phyloP scores from a whole-genome alignment of 2,797 vertebrate genomes.

The Lacerta agilis region DNA sequence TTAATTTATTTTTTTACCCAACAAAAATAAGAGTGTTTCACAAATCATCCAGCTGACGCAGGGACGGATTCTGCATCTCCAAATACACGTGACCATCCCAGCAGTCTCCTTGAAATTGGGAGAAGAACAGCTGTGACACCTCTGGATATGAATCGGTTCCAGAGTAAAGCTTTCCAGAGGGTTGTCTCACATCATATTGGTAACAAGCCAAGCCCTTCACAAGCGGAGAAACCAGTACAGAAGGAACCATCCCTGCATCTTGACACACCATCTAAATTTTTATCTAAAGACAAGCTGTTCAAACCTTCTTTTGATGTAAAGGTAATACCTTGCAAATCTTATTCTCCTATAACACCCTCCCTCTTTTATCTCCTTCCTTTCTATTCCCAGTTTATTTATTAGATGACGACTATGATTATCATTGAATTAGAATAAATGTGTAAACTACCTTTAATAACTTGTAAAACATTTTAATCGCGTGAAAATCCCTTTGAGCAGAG shows the following conservation, averaged over 20 bases:
- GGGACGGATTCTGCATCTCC: constrained; percentile 35
- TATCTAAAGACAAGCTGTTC: constrained; percentile 92
- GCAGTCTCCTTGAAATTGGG: constrained; percentile 64
- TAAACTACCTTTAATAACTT: background rate
- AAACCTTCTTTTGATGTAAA: constrained; percentile 93
- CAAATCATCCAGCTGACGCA: constrained; percentile 63
- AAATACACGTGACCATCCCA: constrained; percentile 54
- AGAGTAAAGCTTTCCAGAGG: constrained; percentile 89
- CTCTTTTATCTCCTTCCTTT: too few relatives aligned
- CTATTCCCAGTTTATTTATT: too few relatives aligned
- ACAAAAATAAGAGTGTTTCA: constrained; percentile 59
- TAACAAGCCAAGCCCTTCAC: constrained; percentile 49
- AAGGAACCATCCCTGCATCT: constrained; percentile 86
- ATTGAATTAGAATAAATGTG: too few relatives aligned
- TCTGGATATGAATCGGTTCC: constrained; percentile 89
- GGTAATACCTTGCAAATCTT: constrained; percentile 69
- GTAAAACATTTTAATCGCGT: background rate
- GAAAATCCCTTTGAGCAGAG: background rate
- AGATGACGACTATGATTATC: too few relatives aligned
- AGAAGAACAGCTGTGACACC: constrained; percentile 86
- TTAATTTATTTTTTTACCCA: constrained; percentile 44
- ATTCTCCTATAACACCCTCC: too few relatives aligned
- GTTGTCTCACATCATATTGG: constrained; percentile 82
- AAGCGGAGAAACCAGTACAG: constrained; percentile 65
- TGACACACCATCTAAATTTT: constrained; percentile 95